Evolutionary conservation across 2,888 invertebrate genomes (phyloP).

Genomic region (Diarsia dahlii): DNA sequence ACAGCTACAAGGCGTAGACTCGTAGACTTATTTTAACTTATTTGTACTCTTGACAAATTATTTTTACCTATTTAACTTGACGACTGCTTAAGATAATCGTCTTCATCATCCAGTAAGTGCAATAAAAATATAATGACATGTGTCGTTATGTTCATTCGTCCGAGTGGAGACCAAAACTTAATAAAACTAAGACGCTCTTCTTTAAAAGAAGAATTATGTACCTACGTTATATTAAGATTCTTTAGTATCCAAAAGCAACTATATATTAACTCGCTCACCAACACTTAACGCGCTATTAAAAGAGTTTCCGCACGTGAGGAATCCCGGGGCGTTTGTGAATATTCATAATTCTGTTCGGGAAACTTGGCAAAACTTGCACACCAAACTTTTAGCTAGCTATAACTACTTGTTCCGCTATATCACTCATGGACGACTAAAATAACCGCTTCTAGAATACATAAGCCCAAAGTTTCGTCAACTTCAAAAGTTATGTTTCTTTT

Average conservation of each 20-base stretch:
- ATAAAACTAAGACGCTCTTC: slow-evolving; percentile 15
- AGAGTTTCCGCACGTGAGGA: slow-evolving; percentile 78
- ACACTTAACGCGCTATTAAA: slow-evolving; percentile 79
- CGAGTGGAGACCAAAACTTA: neutral
- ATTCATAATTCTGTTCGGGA: slow-evolving; percentile 81
- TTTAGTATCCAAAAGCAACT: slow-evolving; percentile 43
- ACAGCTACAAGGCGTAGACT: too few relatives aligned
- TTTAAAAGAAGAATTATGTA: slow-evolving; percentile 21
- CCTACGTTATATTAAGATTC: slow-evolving; percentile 40
- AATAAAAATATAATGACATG: neutral
- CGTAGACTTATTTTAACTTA: too few relatives aligned
- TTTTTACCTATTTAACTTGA: neutral
- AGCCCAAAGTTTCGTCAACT: slow-evolving; percentile 58
- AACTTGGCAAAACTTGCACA: slow-evolving; percentile 75
- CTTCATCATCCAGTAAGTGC: neutral
- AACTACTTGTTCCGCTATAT: slow-evolving; percentile 68
- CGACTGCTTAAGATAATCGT: neutral
- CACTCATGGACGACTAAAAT: slow-evolving; percentile 69
- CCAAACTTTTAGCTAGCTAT: slow-evolving; percentile 71
- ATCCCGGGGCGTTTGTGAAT: slow-evolving; percentile 82
- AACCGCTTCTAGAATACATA: slow-evolving; percentile 65
- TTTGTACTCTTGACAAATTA: neutral
- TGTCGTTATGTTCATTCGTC: neutral
- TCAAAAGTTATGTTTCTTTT: slow-evolving; percentile 64
- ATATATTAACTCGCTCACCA: slow-evolving; percentile 60